A percentile compares a stretch with the other conserved stretches of the same genome.
Evolutionary conservation across 2,113 vertebrate genomes (phyloP).

Genomic region (Mandrillus leucophaeus): DNA sequence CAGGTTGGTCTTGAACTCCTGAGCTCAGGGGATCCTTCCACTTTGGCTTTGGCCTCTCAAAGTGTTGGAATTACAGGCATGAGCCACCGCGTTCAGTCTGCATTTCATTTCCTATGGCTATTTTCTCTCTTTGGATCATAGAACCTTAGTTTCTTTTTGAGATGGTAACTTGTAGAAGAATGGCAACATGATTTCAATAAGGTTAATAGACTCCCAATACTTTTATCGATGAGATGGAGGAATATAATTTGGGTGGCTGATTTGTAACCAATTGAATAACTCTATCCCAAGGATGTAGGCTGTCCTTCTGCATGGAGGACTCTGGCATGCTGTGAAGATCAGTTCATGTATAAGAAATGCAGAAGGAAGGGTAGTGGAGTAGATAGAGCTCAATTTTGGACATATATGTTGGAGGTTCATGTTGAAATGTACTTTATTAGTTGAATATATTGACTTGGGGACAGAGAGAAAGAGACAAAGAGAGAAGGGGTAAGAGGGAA

Average conservation of each 20-base stretch:
- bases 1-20: too few species aligned
- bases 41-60: not conserved
- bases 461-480: not conserved
- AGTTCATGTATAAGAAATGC: not conserved
- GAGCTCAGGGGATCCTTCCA: not conserved
- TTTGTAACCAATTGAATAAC: not conserved
- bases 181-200: not conserved
- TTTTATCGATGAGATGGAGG: not conserved
- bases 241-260: not conserved
- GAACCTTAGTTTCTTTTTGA: not conserved
- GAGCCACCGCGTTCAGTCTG: not conserved
- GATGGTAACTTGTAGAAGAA: not conserved
- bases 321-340: not conserved
- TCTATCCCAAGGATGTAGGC: not conserved
- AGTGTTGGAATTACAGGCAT: not conserved
- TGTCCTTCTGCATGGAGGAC: not conserved
- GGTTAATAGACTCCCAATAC: not conserved
- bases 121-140: not conserved
- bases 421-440: not conserved
- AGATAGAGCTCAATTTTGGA: not conserved
- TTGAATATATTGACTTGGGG: not conserved
- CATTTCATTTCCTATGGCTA: not conserved
- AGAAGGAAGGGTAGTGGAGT: not conserved
- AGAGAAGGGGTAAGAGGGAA: not conserved
- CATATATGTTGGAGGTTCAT: not conserved